Evolutionary conservation across 2,113 vertebrate species (phyloP), one percentile per base, ranked within the genome.

Genomic region (Cnemophilus loriae): DNA sequence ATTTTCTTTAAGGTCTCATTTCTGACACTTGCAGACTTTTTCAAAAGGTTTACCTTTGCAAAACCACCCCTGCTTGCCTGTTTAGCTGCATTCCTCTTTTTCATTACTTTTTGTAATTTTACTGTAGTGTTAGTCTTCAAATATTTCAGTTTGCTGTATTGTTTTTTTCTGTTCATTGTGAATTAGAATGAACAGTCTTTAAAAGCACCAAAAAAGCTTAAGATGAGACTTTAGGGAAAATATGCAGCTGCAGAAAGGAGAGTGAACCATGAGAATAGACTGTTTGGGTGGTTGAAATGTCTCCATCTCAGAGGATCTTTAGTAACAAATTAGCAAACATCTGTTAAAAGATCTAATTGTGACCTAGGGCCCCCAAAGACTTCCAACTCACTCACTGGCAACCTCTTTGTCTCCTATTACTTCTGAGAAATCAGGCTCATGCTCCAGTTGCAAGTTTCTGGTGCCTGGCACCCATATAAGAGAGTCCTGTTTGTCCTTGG

Each of bases 1-100:
- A 79, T 89, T 79, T 94, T 93, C 50, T 93, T 77, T 94, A 69
- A 83, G 60, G 26, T 87, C 37, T 93, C 10, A 37, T 73, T 96
- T 91, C 63, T 94, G 44, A 74, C 32, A 73, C 22, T 79, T 79
- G 10, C 47, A 89, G 39, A 60, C 13, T 56, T 80, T 85, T 63
- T 47, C 16, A 27, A 68, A 89, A 67, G 42, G 8, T 55, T 81
- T 94, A 41, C 41, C 8, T 39, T 65, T 68, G 20, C 24, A 84
- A 79, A 93, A 24, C 35, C 16, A 26, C 39, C 35, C 35, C 28
- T 57, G 11, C 10, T 79, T 90, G 23, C 30, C 26, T 41, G 3
- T 63, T 95, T 27, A 63, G 4, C 22, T 64, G 10, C 67, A 27
- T 50, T 52, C 5, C 11, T 11, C 39, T 70, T 77, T 77, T 69